These are phyloP conservation scores for Pristionchus fissidentatus DNA, from an alignment of 2,888 invertebrate genomes.

Conservation along the genomic window DNA sequence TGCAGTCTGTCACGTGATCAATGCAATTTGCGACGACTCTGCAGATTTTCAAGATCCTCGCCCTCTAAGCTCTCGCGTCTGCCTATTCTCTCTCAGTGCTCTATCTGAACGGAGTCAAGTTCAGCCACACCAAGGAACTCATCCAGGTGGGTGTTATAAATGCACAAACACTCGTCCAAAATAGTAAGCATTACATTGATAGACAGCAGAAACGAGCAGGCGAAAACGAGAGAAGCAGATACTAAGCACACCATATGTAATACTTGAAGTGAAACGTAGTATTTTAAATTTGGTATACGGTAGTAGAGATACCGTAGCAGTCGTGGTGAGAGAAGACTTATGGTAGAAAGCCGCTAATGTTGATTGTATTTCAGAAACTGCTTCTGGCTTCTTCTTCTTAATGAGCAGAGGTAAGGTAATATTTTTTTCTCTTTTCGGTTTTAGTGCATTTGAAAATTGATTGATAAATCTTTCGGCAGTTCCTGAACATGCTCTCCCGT, in stretches of 20 bases:
- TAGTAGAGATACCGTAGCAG: background rate
- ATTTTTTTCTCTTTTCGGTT: too few species aligned
- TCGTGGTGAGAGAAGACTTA: background rate
- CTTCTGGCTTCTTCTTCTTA: constrained; percentile 97
- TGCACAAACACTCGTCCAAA: too few species aligned
- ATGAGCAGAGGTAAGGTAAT: constrained; percentile 94
- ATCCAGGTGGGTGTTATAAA: too few species aligned
- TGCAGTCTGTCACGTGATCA: constrained; percentile 97
- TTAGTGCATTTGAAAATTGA: too few species aligned
- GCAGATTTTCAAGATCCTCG: constrained; percentile 99
- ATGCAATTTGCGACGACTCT: constrained; percentile 98
- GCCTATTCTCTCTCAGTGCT: constrained; percentile 97
- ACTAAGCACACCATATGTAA: too few species aligned
- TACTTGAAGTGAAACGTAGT: too few species aligned
- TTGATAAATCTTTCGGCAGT: constrained; percentile 79
- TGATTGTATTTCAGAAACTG: constrained; percentile 87
- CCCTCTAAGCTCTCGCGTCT: constrained; percentile 94
- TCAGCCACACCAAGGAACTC: constrained; percentile 91
- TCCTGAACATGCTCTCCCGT: constrained; percentile 90
- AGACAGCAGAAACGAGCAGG: too few species aligned
- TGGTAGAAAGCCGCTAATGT: too few species aligned
- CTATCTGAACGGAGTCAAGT: constrained; percentile 96
- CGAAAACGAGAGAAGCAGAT: too few species aligned
- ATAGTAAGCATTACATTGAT: too few species aligned
- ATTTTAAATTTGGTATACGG: too few species aligned